A percentile compares a stretch with the other conserved stretches of the same genome.
phyloP scores from a whole-genome alignment of 2,113 vertebrate species.

The Gallinago paraguaiae region DNA sequence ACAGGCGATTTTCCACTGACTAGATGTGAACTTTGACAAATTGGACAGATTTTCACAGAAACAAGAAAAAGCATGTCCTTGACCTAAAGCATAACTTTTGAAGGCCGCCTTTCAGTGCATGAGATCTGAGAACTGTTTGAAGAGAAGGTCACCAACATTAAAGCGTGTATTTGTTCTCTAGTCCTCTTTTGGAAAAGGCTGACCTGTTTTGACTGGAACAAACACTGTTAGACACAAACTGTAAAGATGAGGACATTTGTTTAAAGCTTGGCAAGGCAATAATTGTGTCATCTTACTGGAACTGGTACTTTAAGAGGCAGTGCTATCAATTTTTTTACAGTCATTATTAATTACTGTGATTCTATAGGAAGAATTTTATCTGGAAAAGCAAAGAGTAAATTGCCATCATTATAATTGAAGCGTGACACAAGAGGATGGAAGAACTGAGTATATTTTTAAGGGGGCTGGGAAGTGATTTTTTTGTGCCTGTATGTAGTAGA shows the following conservation, averaged over 20 bases:
- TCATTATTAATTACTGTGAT: not conserved
- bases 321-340: not conserved
- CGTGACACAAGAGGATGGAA: conserved; percentile 18
- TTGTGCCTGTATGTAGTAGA: not conserved
- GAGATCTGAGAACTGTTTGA: conserved; percentile 25
- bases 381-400: conserved; percentile 36
- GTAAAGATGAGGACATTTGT: not conserved
- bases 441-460: not conserved
- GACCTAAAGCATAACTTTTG: not conserved
- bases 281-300: not conserved
- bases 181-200: not conserved
- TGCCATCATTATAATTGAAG: conserved; percentile 9
- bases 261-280: not conserved
- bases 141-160: not conserved
- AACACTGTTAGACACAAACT: not conserved
- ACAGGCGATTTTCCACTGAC: not conserved
- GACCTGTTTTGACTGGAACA: not conserved
- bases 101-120: not conserved
- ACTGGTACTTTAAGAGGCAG: not conserved
- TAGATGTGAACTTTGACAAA: conserved; percentile 4
- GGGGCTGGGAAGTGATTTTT: conserved; percentile 7
- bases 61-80: not conserved
- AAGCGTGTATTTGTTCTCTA: not conserved
- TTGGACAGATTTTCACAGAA: not conserved
- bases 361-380: conserved; percentile 8